Conservation (phyloP, 2,113 vertebrate genomes). For the Apteryx owenii region DNA sequence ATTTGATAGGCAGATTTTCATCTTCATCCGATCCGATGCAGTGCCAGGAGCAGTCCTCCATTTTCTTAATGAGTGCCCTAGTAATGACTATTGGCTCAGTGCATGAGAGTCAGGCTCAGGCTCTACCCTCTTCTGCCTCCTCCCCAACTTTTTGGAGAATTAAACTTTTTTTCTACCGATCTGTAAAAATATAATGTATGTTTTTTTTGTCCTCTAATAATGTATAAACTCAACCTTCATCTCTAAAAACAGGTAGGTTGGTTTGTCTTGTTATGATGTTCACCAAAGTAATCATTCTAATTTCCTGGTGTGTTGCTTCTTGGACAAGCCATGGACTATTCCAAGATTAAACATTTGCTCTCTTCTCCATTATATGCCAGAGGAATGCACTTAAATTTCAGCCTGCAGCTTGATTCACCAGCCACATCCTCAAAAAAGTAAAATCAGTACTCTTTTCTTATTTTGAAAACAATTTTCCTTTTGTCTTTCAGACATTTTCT, state of each 20-base stretch:
- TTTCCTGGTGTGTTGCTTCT: not conserved
- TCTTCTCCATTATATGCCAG: not conserved
- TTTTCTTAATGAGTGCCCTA: not conserved
- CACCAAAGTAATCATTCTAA: rapidly evolving
- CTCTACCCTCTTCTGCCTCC: not conserved
- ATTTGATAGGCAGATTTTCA: not conserved
- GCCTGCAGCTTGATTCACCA: not conserved
- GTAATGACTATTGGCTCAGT: not conserved
- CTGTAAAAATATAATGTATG: not conserved
- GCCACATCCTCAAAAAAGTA: not conserved
- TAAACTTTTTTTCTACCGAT: not conserved
- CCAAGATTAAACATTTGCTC: not conserved
- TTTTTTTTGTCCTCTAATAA: not conserved
- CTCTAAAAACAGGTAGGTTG: not conserved
- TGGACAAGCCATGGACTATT: not conserved
- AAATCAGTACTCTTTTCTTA: not conserved
- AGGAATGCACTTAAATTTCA: not conserved
- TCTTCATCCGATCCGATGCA: not conserved
- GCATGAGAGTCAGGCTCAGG: not conserved
- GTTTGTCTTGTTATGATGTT: not conserved
- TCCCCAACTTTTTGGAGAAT: not conserved
- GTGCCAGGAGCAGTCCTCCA: not conserved
- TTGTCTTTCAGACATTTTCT: not conserved
- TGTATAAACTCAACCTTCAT: not conserved
- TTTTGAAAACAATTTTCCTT: not conserved